Conservation (phyloP, 1,140 invertebrate genomes). For the Anastatus disparis region DNA sequence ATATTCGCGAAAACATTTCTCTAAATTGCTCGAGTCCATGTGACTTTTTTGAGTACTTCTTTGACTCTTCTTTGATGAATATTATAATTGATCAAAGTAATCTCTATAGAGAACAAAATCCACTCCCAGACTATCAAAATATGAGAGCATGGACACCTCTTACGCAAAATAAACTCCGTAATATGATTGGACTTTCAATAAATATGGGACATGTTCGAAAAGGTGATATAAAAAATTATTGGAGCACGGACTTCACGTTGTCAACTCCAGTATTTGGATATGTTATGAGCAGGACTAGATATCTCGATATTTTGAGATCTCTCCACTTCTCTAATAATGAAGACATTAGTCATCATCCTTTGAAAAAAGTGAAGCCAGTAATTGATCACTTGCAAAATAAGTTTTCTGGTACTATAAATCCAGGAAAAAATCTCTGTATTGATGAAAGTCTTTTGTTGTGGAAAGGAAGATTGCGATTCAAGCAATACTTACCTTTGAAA, state of each 20-base stretch:
- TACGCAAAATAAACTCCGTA: neutral
- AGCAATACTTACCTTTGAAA: neutral
- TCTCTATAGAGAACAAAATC: neutral
- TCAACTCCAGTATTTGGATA: slow-evolving; percentile 6
- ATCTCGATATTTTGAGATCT: slow-evolving; percentile 30
- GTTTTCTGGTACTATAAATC: slow-evolving; percentile 41
- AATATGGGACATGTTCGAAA: too few species aligned
- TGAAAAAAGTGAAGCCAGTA: slow-evolving; percentile 34
- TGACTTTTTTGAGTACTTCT: neutral
- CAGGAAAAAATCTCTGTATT: slow-evolving; percentile 29
- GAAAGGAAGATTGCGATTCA: neutral
- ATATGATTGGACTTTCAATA: too few species aligned
- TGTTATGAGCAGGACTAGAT: slow-evolving; percentile 32
- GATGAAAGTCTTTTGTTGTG: neutral
- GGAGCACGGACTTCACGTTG: too few species aligned
- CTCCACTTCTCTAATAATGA: slow-evolving; percentile 29
- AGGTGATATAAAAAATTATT: too few species aligned
- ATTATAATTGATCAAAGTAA: neutral
- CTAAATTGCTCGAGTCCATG: too few species aligned
- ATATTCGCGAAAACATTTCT: too few species aligned
- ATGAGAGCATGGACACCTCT: neutral
- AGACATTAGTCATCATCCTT: slow-evolving; percentile 39
- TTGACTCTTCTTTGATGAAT: neutral
- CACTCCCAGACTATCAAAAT: neutral
- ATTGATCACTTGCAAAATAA: slow-evolving; percentile 36